A percentile compares a stretch with the other conserved stretches of the same genome.
phyloP scores from a whole-genome alignment of 2,113 vertebrate species.

The Pseudopipra pipra region DNA sequence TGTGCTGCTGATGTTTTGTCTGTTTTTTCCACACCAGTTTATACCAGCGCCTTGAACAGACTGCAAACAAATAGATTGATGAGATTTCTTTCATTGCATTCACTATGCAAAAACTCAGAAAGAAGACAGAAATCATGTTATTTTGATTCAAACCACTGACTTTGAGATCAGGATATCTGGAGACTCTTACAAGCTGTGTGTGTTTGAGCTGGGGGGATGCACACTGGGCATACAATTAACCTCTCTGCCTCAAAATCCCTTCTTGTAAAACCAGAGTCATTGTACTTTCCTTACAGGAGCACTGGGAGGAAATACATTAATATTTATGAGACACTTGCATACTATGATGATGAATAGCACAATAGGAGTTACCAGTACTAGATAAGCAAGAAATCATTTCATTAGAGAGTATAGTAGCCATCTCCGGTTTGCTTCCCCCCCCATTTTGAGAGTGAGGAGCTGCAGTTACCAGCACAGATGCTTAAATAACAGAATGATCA shows the following conservation, averaged over 20 bases:
- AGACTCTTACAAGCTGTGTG: not conserved
- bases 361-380: not conserved
- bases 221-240: not conserved
- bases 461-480: not conserved
- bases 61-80: not conserved
- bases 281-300: not conserved
- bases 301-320: conserved; percentile 7
- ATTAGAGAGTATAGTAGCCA: not conserved
- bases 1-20: not conserved
- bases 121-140: not conserved
- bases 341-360: not conserved
- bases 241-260: not conserved
- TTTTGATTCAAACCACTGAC: not conserved
- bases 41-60: not conserved
- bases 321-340: conserved; percentile 19
- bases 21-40: not conserved
- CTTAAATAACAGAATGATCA: conserved; percentile 17
- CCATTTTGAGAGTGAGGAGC: not conserved
- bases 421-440: not conserved
- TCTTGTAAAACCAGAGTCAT: not conserved
- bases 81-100: not conserved
- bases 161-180: not conserved
- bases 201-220: not conserved
- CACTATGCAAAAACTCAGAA: not conserved
- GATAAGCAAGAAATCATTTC: conserved; percentile 38